Percentiles rank a stretch among this genome's conserved stretches.
These are phyloP conservation scores for Pelvicachromis taeniatus DNA, from an alignment of 2,113 vertebrate species.

Conservation along the genomic window DNA sequence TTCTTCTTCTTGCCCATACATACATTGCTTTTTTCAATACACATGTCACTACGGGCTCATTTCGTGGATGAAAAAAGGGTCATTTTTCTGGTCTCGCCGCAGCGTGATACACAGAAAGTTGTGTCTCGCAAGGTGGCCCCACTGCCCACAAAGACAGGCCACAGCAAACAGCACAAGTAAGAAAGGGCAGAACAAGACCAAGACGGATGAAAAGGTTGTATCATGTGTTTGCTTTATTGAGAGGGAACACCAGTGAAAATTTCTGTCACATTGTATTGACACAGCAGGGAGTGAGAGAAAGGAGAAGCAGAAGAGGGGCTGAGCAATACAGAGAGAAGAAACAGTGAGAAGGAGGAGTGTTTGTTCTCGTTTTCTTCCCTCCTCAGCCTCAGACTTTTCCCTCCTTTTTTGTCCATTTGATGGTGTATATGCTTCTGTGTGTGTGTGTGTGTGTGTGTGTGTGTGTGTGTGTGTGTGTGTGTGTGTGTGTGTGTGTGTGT, in stretches of 20 bases:
- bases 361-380: slow-evolving; percentile 60
- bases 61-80: not conserved
- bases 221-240: slow-evolving; percentile 31
- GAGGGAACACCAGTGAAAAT: slow-evolving; percentile 35
- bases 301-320: not conserved
- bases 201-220: slow-evolving; percentile 8
- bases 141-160: not conserved
- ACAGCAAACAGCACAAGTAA: not conserved
- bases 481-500: too few species aligned
- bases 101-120: not conserved
- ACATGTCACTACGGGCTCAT: not conserved
- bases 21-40: not conserved
- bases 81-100: not conserved
- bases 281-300: slow-evolving; percentile 31
- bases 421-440: not conserved
- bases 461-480: not conserved
- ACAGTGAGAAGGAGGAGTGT: slow-evolving; percentile 42
- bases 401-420: slow-evolving; percentile 60
- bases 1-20: not conserved
- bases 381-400: slow-evolving; percentile 55
- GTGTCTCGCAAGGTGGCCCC: not conserved
- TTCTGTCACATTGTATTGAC: slow-evolving; percentile 49
- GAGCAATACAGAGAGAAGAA: not conserved
- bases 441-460: not conserved
- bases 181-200: not conserved